Base-by-base conservation (phyloP, 1,140 invertebrate species). In the Drosophila erecta region DNA sequence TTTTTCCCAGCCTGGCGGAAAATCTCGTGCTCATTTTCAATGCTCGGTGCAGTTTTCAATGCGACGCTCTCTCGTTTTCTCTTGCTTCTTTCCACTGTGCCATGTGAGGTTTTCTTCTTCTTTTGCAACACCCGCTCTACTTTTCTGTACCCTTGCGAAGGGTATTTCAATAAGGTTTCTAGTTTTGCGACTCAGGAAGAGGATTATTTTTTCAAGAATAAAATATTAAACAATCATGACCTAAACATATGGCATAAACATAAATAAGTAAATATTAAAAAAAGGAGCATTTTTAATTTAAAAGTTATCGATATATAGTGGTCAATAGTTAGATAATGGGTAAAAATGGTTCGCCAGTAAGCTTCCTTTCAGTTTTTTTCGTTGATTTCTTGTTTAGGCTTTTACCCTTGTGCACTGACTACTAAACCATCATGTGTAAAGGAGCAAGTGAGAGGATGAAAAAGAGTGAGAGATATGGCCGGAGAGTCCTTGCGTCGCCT, bases 51-150 rank as follows among this genome's bases (percentile, higher is more conserved):
- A 61, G 17, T 57, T 38, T 38, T n/a, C 53, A 12, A 22, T 55
- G 49, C 10, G 35, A 12, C 4, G 53, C 35, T 40, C 35, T 22
- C 53, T 55, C 35, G 49, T 20, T 55, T 22, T 55, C 22, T 27
- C 41, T 57, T 67, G 72, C 57, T 76, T 44, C 44, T 66, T 69
- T 46, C 47, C 54, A 20, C 30, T 41, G 37, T 56, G 61, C 76
- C 67, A 70, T 74, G 72, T 76, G 71, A 73, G 71, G 84, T 84
- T 84, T 80, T 55, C 59, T 37, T 35, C 17, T 57, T 35, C n/a
- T 61, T 22, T 22, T 47, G 6, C 6, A n/a, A 10, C 10, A 33
- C 24, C 14, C 4, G n/a, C 47, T 33, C 14, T 24, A 10, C 7
- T 30, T 33, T 30, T 30, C n/a, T 49, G 11, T 49, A 49, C 24